Evolutionary conservation across 2,797 vertebrate species (phyloP), one percentile per base, ranked within the genome.

Genomic region (Odontamblyopus rebecca): DNA sequence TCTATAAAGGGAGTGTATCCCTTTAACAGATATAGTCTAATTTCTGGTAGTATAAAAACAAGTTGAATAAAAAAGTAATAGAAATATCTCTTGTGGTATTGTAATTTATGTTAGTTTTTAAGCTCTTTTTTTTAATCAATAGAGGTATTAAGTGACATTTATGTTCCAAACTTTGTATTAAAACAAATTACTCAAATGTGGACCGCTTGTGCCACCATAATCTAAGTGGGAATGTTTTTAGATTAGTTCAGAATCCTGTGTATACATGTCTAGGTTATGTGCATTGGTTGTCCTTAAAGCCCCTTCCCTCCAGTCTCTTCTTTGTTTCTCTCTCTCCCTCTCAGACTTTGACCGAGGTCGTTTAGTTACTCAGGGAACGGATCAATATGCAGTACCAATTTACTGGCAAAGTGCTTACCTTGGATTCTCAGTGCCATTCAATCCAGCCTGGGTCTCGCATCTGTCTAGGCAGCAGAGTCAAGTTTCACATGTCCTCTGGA

Each of bases 391-490:
- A 83, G 88, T 90, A 92, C 85, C 83, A 51, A 90, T 91, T 86
- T 86, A 90, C 89, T 89, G 85, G 86, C 86, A 89, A 84, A 91
- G 86, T 85, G 89, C 91, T 93, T 90, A 93, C 93, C 92, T 92
- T 79, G 89, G 86, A 85, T 89, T 87, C 86, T 93, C 89, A 82
- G 82, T 87, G 91, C 92, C 90, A 93, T 93, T 86, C 91, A 92
- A 91, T 92, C 91, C 88, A 89, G 85, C 78, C 85, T 81, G 78
- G 88, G 85, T 82, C 84, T 85, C 75, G 63, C 79, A 88, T 89
- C 87, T 85, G 87, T 71, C 77, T 79, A 12, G 38, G 1, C 70
- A 70, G 84, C 70, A 76, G 86, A 84, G 72, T 89, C 84, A 70
- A 53, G 81, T 91, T 88, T 87, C 89, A 86, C 80, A 80, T 84